Percentiles rank a stretch among this genome's conserved stretches.
These are phyloP conservation scores for Alca torda DNA, from an alignment of 2,797 vertebrate species.

Conservation along the genomic window DNA sequence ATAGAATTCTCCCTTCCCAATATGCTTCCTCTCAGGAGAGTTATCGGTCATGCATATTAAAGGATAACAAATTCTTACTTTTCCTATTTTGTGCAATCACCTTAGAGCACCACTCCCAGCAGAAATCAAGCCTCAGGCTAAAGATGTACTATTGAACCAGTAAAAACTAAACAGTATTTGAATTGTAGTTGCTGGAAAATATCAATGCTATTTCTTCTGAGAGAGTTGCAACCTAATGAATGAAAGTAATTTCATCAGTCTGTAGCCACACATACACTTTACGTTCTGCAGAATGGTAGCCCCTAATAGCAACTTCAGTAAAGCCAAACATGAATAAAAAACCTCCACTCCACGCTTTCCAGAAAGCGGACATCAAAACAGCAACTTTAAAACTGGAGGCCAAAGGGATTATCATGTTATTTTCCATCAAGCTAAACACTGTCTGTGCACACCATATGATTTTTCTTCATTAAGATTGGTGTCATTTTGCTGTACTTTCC, in stretches of 20 bases:
- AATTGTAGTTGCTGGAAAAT: neutral
- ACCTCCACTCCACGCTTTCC: neutral
- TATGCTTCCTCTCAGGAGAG: neutral
- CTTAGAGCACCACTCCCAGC: neutral
- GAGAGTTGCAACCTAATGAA: conserved; percentile 3
- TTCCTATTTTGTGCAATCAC: neutral
- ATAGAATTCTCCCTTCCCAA: neutral
- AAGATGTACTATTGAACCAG: neutral
- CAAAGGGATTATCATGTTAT: neutral
- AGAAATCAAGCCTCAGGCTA: neutral
- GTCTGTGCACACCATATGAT: neutral
- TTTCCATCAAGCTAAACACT: neutral
- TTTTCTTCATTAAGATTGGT: neutral
- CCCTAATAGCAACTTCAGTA: neutral
- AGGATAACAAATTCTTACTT: neutral
- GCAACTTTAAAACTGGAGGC: neutral
- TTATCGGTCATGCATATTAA: neutral
- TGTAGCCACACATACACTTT: neutral
- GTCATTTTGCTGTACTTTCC: neutral
- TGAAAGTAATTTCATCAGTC: conserved; percentile 12
- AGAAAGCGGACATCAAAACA: neutral
- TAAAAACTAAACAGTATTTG: neutral
- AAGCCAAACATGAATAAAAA: neutral
- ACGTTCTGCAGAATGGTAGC: neutral
- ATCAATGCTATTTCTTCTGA: neutral